Percentiles rank a stretch among this genome's conserved stretches.
These are phyloP conservation scores for Zosterops hypoxanthus DNA, from an alignment of 2,113 vertebrate genomes.

Conservation along the genomic window DNA sequence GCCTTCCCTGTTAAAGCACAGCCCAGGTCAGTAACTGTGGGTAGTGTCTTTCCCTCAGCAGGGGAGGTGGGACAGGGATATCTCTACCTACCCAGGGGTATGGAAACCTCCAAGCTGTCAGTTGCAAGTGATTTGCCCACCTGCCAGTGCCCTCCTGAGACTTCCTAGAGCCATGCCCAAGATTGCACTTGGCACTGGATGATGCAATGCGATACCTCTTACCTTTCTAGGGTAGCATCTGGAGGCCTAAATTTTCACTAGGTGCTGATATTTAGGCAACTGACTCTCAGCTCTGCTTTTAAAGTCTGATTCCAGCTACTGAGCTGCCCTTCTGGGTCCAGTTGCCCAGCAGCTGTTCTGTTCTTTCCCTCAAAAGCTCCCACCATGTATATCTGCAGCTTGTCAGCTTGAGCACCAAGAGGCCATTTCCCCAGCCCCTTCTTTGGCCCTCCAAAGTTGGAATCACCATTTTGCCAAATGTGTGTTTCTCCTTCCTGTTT, in stretches of 20 bases:
- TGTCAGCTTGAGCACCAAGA: neutral
- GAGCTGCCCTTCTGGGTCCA: neutral
- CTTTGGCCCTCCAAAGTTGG: neutral
- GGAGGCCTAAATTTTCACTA: neutral
- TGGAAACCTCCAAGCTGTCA: neutral
- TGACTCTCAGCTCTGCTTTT: neutral
- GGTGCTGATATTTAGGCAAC: neutral
- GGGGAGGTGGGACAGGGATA: neutral
- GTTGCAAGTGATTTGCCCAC: neutral
- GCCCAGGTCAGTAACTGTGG: constrained; percentile 75
- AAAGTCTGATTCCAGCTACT: neutral
- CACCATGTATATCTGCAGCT: neutral
- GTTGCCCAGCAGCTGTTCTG: neutral
- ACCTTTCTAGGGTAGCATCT: neutral
- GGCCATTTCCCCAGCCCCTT: neutral
- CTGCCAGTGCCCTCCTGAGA: neutral
- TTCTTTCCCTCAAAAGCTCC: neutral
- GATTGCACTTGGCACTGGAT: neutral
- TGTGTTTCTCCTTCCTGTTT: neutral
- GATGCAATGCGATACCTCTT: neutral
- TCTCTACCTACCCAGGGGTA: neutral
- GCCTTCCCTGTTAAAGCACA: constrained; percentile 79
- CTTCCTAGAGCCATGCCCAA: neutral
- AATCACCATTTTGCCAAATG: neutral
- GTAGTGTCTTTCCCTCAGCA: neutral